These are phyloP conservation scores for Apodemia zela DNA, from an alignment of 2,888 invertebrate species.

Conservation along the genomic window DNA sequence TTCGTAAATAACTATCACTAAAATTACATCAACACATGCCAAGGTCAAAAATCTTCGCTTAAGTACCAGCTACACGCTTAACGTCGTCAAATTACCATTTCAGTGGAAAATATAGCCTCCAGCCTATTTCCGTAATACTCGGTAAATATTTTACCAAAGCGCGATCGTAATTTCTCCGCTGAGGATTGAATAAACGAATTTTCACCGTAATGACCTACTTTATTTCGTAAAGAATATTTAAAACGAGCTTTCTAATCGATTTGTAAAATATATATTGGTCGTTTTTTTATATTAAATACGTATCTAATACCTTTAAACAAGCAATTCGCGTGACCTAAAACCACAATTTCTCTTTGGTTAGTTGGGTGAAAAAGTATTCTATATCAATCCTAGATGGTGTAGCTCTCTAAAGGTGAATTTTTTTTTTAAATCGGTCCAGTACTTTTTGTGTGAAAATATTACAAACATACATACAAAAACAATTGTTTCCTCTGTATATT, in stretches of 20 bases:
- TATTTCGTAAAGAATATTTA: slow-evolving; percentile 24
- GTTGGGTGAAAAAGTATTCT: no score
- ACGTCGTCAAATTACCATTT: slow-evolving; percentile 31
- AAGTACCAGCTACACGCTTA: slow-evolving; percentile 20
- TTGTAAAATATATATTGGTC: no score
- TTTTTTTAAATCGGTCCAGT: no score
- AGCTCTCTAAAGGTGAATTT: no score
- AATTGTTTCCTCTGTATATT: no score
- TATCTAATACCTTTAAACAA: no score
- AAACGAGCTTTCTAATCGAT: background rate
- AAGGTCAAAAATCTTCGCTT: slow-evolving; percentile 16
- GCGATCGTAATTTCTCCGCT: slow-evolving; percentile 29
- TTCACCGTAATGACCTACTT: slow-evolving; percentile 37
- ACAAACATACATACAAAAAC: no score
- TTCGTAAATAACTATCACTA: slow-evolving; percentile 4
- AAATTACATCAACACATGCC: background rate
- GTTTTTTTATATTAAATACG: no score
- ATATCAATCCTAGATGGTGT: no score
- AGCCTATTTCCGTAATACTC: slow-evolving; percentile 36
- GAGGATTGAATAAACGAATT: slow-evolving; percentile 36
- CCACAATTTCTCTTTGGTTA: no score
- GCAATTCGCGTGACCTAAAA: no score
- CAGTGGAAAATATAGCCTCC: slow-evolving; percentile 29
- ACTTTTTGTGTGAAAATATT: no score
- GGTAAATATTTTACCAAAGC: slow-evolving; percentile 33